These are phyloP conservation scores for Saguinus imperator DNA, from an alignment of 2,113 vertebrate species.

Conservation along the genomic window DNA sequence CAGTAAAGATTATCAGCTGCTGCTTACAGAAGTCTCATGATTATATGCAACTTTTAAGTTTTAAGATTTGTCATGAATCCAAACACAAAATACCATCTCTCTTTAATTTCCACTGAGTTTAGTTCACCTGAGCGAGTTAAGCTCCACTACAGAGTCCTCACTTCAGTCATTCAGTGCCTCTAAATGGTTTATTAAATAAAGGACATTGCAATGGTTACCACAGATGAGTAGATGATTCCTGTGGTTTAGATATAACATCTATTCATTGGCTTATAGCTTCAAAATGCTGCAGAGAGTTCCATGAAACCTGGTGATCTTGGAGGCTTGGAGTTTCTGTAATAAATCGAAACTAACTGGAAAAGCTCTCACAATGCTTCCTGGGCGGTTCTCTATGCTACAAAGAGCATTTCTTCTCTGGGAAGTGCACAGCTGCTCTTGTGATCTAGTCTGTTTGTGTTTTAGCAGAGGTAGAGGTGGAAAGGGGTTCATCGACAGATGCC, in stretches of 20 bases:
- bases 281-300: not conserved
- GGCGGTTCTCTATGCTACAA: not conserved
- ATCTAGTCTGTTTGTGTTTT: not conserved
- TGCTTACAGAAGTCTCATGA: not conserved
- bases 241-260: slow-evolving; percentile 14
- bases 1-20: too few species aligned
- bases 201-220: not conserved
- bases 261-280: slow-evolving; percentile 56
- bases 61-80: not conserved
- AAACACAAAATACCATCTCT: not conserved
- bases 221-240: not conserved
- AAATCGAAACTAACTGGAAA: slow-evolving; percentile 46
- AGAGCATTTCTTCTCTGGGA: not conserved
- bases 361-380: not conserved
- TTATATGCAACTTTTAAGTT: not conserved
- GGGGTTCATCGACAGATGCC: not conserved
- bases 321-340: not conserved
- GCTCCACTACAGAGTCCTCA: not conserved
- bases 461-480: not conserved
- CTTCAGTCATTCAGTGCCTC: not conserved
- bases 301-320: not conserved
- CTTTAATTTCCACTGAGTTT: not conserved
- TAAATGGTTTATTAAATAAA: not conserved
- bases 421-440: not conserved
- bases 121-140: not conserved